Evolutionary conservation across 2,113 vertebrate species (phyloP), one percentile per base, ranked within the genome.

Genomic region (Poeciliopsis turrubarensis): DNA sequence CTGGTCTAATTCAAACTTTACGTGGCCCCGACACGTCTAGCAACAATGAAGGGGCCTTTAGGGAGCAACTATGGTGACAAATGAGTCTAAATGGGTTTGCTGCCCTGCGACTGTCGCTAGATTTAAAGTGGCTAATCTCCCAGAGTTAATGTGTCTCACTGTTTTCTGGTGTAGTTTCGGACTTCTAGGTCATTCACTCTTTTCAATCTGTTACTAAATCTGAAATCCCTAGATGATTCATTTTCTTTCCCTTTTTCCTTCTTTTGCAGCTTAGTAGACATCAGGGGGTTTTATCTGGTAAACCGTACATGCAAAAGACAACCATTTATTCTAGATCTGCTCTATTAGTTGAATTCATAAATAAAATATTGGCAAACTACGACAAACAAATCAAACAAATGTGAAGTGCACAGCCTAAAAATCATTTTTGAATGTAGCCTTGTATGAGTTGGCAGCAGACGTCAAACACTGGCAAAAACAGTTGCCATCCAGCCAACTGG

Each of bases 1-100:
- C 91, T 87, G 88, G 84, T 80, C 89, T 88, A 77, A 91, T 92
- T 93, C 86, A 92, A 87, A 89, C 89, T 90, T 89, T 81, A 78
- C 69, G 31, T 79, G 87, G 88, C 86, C 81, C 83, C 83, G 47
- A 82, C 83, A 82, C 73, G 64, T 76, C 75, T 76, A 22, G 84
- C 79, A 91, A 89, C 88, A 92, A 87, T 85, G 81, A 29, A 72
- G 61, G 10, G 79, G 75, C 68, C 88, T 82, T 73, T 0, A 26
- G 87, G 89, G 88, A 92, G 80, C 79, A 74, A 82, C 84, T 86
- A 27, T 27, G 32, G 73, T 89, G 91, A 93, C 87, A 90, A 90
- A 93, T 90, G 78, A 87, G 78, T 54, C 72, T 71, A 86, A 81
- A 89, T 82, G 60, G 86, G 39, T 64, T 26, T 68, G 67, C 65